phyloP scores from a whole-genome alignment of 1,140 invertebrate genomes.

The Drosophila yakuba region DNA sequence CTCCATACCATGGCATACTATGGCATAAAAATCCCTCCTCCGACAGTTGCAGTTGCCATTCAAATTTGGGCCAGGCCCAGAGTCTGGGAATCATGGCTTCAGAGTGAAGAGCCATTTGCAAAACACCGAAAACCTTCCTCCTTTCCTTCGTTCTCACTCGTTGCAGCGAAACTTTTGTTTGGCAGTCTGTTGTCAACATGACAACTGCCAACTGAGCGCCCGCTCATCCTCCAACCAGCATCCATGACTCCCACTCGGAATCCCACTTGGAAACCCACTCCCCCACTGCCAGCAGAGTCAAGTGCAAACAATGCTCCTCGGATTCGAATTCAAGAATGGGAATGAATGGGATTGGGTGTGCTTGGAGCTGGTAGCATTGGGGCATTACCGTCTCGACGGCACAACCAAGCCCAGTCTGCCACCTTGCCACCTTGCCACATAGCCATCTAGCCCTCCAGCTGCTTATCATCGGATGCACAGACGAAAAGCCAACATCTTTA shows the following conservation, averaged over 20 bases:
- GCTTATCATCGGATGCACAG: conserved; percentile 33
- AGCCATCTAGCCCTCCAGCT: conserved; percentile 5
- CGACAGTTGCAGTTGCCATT: conserved; percentile 20
- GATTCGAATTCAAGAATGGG: neutral
- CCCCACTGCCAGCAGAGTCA: conserved; percentile 21
- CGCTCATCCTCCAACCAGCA: neutral
- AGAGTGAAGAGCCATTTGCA: neutral
- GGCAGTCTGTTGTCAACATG: conserved; percentile 34
- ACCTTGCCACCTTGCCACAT: no score
- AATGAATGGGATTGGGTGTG: neutral
- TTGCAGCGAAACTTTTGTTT: conserved; percentile 36
- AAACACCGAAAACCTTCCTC: neutral
- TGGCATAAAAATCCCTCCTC: no score
- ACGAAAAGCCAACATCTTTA: conserved; percentile 29
- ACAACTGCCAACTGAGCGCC: conserved; percentile 29
- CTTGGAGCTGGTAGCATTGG: neutral
- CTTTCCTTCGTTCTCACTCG: neutral
- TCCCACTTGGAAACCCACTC: no score
- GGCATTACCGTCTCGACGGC: neutral
- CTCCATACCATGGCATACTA: no score
- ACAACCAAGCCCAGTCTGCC: conserved; percentile 16
- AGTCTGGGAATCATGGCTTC: conserved; percentile 16
- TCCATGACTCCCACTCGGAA: neutral
- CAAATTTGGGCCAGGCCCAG: conserved; percentile 25
- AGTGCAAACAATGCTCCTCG: conserved; percentile 35